These are phyloP conservation scores for Trochalopteron elliotii DNA, from an alignment of 2,113 vertebrate species.

Conservation along the genomic window DNA sequence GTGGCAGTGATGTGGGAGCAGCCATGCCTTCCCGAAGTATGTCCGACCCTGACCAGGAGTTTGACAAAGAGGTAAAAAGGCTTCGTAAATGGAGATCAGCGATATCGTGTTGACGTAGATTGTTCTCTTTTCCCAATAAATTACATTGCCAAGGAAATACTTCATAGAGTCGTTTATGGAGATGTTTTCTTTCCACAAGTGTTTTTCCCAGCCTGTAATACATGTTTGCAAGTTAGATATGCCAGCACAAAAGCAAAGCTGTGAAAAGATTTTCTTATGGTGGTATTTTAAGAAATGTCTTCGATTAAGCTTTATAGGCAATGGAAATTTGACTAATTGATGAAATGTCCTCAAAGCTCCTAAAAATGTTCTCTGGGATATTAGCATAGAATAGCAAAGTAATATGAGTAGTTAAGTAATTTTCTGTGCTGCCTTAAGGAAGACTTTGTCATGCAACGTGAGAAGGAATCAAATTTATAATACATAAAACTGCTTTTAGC, in stretches of 20 bases:
- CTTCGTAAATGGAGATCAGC: not conserved
- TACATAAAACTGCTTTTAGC: not conserved
- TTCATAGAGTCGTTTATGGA: not conserved
- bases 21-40: constrained; percentile 82
- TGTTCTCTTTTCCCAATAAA: not conserved
- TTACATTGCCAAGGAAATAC: not conserved
- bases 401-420: not conserved
- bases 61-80: constrained; percentile 87
- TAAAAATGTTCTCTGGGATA: constrained; percentile 46
- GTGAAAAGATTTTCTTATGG: not conserved
- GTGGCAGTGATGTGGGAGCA: constrained; percentile 79
- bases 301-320: constrained; percentile 23
- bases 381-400: constrained; percentile 45
- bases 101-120: fast-evolving
- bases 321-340: constrained; percentile 46
- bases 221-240: not conserved
- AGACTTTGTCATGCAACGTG: not conserved
- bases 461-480: not conserved
- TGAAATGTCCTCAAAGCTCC: constrained; percentile 41
- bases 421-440: constrained; percentile 34
- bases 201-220: not conserved
- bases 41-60: constrained; percentile 88
- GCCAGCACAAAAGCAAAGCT: not conserved
- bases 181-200: not conserved
- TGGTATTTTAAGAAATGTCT: constrained; percentile 23